Evolutionary conservation across 2,888 invertebrate genomes (phyloP).

Genomic region (Dilophus febrilis): DNA sequence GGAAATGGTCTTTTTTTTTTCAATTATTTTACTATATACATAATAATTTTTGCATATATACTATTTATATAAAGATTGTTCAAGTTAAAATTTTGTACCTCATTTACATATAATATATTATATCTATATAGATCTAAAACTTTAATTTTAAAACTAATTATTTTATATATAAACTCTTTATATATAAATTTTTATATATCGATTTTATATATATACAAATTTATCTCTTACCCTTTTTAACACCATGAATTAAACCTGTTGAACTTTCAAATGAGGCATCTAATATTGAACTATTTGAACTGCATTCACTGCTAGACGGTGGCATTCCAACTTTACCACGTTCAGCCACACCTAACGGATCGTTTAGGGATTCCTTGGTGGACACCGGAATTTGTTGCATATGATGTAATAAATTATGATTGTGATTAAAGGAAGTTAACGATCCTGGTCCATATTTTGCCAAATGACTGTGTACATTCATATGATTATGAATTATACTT

Average conservation of each 20-base stretch:
- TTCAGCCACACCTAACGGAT: conserved; percentile 29
- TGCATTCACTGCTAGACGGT: conserved; percentile 29
- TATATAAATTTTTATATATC: too few relatives aligned
- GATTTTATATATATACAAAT: too few relatives aligned
- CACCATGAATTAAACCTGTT: conserved; percentile 25
- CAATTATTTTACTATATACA: too few relatives aligned
- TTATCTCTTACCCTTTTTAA: conserved; percentile 27
- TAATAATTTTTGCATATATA: too few relatives aligned
- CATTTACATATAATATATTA: too few relatives aligned
- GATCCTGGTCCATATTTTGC: conserved; percentile 21
- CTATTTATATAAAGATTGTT: too few relatives aligned
- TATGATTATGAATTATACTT: conserved; percentile 23
- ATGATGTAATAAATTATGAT: conserved; percentile 17
- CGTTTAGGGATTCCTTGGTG: conserved; percentile 18
- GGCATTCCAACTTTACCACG: conserved; percentile 29
- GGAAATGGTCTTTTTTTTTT: too few relatives aligned
- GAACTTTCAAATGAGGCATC: conserved; percentile 29
- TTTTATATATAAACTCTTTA: too few relatives aligned
- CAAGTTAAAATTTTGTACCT: too few relatives aligned
- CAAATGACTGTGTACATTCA: conserved; percentile 16
- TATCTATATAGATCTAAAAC: too few relatives aligned
- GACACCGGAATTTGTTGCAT: conserved; percentile 25
- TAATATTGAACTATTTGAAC: conserved; percentile 27
- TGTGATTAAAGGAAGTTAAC: conserved; percentile 23
- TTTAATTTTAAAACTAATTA: too few relatives aligned